A percentile compares a stretch with the other conserved stretches of the same genome.
Evolutionary conservation across 2,113 vertebrate species (phyloP).

Genomic region (Helogale parvula): DNA sequence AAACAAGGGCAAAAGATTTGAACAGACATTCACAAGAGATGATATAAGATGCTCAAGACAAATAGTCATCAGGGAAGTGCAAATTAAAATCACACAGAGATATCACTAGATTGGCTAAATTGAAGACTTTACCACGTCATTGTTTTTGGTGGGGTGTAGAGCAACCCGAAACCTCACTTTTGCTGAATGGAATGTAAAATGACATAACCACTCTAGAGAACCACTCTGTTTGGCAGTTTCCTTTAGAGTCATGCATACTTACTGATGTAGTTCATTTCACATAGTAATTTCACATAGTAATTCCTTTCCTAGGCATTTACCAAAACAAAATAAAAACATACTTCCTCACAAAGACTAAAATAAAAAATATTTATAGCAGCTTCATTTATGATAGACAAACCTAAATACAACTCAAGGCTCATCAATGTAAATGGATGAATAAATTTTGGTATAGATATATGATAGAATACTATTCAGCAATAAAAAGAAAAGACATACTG

Average conservation of each 20-base stretch:
- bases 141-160: background rate
- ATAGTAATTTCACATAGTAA: background rate
- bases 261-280: background rate
- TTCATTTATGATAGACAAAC: background rate
- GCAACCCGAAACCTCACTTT: background rate
- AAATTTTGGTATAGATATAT: background rate
- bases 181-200: background rate
- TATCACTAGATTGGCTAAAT: background rate
- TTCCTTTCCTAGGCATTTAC: background rate
- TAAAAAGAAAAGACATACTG: background rate
- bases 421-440: background rate
- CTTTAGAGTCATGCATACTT: background rate
- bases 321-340: background rate
- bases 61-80: background rate
- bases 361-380: background rate
- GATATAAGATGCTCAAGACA: background rate
- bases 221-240: background rate
- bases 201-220: background rate
- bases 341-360: background rate
- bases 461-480: background rate
- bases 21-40: background rate
- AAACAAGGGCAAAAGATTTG: background rate
- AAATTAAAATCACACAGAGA: background rate
- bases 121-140: background rate
- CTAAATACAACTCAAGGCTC: background rate